Conservation (phyloP, 2,797 vertebrate genomes). For the Gymnoscopelus braueri region DNA sequence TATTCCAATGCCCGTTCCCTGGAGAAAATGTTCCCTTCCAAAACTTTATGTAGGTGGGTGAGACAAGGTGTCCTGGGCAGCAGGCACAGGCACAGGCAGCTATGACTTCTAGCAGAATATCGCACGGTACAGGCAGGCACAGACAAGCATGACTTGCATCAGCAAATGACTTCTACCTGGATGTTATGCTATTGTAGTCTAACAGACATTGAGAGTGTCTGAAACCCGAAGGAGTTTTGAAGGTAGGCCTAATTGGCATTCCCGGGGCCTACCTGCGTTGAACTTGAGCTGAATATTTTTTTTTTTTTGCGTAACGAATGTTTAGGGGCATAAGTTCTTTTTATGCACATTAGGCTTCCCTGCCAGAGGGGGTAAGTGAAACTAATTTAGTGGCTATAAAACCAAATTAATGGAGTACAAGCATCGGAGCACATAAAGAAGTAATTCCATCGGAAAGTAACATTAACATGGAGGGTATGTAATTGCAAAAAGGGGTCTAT, state of each 20-base stretch:
- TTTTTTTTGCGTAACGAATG: constrained; percentile 67
- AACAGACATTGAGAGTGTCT: constrained; percentile 34
- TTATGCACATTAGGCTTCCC: constrained; percentile 77
- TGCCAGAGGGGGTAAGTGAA: constrained; percentile 82
- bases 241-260: constrained; percentile 68
- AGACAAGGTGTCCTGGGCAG: constrained; percentile 52
- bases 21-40: constrained; percentile 56
- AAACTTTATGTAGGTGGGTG: constrained; percentile 56
- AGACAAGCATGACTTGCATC: constrained; percentile 32
- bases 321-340: constrained; percentile 82
- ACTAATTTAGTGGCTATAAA: constrained; percentile 86
- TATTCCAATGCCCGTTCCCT: constrained; percentile 64
- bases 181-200: constrained; percentile 29
- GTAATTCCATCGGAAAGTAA: constrained; percentile 81
- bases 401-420: constrained; percentile 86
- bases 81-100: constrained; percentile 14
- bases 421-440: constrained; percentile 82
- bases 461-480: constrained; percentile 82
- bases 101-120: constrained; percentile 31
- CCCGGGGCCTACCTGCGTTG: constrained; percentile 52
- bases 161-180: constrained; percentile 20
- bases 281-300: constrained; percentile 71
- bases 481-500: constrained; percentile 79
- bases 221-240: constrained; percentile 50
- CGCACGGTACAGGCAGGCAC: neutral